phyloP scores from a whole-genome alignment of 2,888 invertebrate genomes.

The Operophtera brumata region DNA sequence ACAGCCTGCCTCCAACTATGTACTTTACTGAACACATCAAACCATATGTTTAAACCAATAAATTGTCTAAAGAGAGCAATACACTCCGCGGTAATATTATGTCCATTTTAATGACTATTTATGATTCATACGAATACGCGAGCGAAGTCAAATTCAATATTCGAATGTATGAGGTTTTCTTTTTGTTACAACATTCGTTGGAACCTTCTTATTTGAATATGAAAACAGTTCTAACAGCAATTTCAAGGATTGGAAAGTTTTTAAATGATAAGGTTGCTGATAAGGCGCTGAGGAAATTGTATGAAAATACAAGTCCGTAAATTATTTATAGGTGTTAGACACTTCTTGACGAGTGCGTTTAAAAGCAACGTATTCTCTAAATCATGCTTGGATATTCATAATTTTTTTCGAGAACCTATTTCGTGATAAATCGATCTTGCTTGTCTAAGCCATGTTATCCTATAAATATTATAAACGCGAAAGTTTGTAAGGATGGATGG shows the following conservation, averaged over 20 bases:
- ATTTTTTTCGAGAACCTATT: no score
- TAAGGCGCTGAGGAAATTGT: constrained; percentile 44
- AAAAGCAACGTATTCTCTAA: no score
- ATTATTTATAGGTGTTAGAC: no score
- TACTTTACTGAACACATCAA: constrained; percentile 28
- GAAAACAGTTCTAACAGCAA: constrained; percentile 48
- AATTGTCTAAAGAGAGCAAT: constrained; percentile 25
- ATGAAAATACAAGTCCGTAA: constrained; percentile 43
- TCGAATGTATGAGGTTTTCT: constrained; percentile 29
- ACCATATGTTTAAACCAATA: constrained; percentile 28
- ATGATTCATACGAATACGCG: constrained; percentile 33
- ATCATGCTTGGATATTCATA: no score
- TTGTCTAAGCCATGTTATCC: no score
- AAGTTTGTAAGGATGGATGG: no score
- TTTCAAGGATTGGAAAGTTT: constrained; percentile 42
- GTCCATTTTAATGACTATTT: constrained; percentile 27
- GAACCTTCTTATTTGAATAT: constrained; percentile 39
- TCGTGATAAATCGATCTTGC: no score
- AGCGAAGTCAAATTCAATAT: constrained; percentile 37
- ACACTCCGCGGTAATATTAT: constrained; percentile 24
- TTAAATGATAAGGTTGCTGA: constrained; percentile 46
- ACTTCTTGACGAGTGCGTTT: not conserved
- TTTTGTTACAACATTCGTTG: constrained; percentile 27
- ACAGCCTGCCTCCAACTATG: constrained; percentile 50
- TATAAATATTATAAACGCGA: no score